Percentiles rank a stretch among this genome's conserved stretches.
phyloP scores from a whole-genome alignment of 2,797 vertebrate species.

The Gobionotothen gibberifrons region DNA sequence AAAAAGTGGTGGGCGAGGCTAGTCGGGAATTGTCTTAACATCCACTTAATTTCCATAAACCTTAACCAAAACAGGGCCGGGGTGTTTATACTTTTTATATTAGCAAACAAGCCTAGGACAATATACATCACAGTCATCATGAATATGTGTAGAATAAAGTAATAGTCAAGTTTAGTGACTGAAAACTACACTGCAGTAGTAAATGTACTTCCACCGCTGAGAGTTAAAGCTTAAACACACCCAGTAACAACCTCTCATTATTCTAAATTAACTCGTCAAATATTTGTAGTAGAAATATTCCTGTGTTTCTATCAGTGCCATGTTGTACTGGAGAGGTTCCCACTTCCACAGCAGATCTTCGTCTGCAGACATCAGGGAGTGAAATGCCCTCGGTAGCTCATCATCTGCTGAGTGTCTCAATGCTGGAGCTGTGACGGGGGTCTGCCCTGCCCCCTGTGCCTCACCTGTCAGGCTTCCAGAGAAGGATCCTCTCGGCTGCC shows the following conservation, averaged over 20 bases:
- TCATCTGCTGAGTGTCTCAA: constrained; percentile 74
- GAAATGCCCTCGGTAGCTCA: constrained; percentile 33
- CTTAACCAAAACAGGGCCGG: no score
- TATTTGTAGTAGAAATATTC: constrained; percentile 2
- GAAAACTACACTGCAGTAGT: not conserved
- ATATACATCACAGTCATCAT: no score
- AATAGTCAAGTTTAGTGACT: not conserved
- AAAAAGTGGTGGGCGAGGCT: no score
- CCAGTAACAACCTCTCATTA: not conserved
- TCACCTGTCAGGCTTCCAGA: constrained; percentile 75
- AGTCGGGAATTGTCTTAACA: no score
- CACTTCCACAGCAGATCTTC: constrained; percentile 38
- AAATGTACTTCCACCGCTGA: not conserved
- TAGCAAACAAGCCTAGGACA: no score
- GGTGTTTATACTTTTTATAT: no score
- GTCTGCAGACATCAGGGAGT: constrained; percentile 44
- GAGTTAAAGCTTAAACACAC: not conserved
- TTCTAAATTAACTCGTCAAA: constrained; percentile 19
- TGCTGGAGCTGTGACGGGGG: constrained; percentile 46
- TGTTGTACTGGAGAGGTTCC: constrained; percentile 9
- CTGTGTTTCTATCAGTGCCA: constrained; percentile 10
- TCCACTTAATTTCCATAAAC: no score
- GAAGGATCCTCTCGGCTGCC: constrained; percentile 68
- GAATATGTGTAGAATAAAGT: not conserved
- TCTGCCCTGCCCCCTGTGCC: constrained; percentile 55